Conservation (phyloP, 2,888 invertebrate species). For the Steinernema scapterisci region DNA sequence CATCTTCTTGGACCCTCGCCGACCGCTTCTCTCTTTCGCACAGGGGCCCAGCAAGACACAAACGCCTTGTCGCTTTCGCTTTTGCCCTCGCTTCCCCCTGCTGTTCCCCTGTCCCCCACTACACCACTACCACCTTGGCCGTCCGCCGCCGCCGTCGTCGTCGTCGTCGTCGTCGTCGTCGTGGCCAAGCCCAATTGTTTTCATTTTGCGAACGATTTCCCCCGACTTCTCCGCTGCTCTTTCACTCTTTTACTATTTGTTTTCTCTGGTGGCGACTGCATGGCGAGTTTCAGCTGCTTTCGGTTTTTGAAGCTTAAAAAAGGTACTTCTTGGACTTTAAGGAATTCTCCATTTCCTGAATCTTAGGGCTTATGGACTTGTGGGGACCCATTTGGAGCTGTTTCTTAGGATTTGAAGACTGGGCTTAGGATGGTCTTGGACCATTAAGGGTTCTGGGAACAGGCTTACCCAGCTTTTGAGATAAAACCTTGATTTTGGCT, state of each 20-base stretch:
- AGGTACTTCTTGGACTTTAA: constrained; percentile 28
- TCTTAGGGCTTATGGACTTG: background rate
- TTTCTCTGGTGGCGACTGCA: constrained; percentile 32
- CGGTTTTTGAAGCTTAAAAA: constrained; percentile 27
- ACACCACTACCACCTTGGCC: background rate
- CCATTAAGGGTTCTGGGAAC: too few species aligned
- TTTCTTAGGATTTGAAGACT: too few species aligned
- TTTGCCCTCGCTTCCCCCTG: too few species aligned
- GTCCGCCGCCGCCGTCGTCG: too few species aligned
- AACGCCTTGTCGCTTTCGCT: too few species aligned
- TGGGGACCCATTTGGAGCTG: too few species aligned
- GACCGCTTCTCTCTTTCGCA: background rate
- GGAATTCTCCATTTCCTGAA: background rate
- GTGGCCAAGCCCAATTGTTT: constrained; percentile 10
- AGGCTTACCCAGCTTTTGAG: too few species aligned
- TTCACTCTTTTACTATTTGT: constrained; percentile 15
- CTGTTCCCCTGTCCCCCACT: background rate
- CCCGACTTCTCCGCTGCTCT: background rate
- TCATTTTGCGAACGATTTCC: constrained; percentile 29
- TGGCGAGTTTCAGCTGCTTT: constrained; percentile 33
- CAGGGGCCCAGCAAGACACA: background rate
- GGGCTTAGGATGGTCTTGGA: too few species aligned
- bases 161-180: too few species aligned
- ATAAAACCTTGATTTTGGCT: too few species aligned
- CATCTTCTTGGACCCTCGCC: background rate